A percentile compares a stretch with the other conserved stretches of the same genome.
Evolutionary conservation across 2,888 invertebrate species (phyloP).

Genomic region (Ethmia dodecea): DNA sequence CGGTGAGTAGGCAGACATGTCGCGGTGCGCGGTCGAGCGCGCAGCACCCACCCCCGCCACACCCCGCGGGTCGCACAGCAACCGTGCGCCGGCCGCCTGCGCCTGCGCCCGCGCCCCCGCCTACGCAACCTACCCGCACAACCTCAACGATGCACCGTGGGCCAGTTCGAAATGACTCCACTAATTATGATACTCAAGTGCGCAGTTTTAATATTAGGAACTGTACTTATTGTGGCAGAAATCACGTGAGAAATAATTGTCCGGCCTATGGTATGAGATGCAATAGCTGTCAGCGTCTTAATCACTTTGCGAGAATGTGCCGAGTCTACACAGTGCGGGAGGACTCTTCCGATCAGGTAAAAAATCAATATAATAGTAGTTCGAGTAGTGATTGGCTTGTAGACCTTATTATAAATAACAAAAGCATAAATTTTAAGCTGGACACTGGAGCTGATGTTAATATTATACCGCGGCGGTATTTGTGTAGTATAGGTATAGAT

Average conservation of each 20-base stretch:
- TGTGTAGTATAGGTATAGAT: constrained; percentile 2
- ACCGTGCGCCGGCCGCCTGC: too few species aligned
- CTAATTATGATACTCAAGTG: too few species aligned
- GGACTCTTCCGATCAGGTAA: not conserved
- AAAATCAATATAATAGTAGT: not conserved
- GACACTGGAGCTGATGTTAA: constrained; percentile 23
- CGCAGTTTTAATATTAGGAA: too few species aligned
- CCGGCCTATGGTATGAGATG: not conserved
- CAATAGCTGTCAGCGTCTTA: not conserved
- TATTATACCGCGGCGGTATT: constrained; percentile 13
- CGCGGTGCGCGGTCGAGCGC: too few species aligned
- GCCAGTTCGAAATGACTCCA: too few species aligned
- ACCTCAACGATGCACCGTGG: too few species aligned
- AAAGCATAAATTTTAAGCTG: constrained; percentile 17
- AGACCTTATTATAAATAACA: constrained; percentile 12
- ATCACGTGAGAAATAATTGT: not conserved
- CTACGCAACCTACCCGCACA: too few species aligned
- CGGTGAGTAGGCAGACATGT: too few species aligned
- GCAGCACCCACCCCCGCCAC: too few species aligned
- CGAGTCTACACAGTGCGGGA: not conserved
- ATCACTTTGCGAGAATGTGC: not conserved
- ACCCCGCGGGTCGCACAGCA: too few species aligned
- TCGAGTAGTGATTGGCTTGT: constrained; percentile 12
- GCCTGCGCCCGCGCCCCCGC: too few species aligned
- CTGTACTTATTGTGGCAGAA: not conserved